Evolutionary conservation across 1,140 invertebrate species (phyloP), one percentile per base, ranked within the genome.

Genomic region (Hyposmocoma kahamanoa): DNA sequence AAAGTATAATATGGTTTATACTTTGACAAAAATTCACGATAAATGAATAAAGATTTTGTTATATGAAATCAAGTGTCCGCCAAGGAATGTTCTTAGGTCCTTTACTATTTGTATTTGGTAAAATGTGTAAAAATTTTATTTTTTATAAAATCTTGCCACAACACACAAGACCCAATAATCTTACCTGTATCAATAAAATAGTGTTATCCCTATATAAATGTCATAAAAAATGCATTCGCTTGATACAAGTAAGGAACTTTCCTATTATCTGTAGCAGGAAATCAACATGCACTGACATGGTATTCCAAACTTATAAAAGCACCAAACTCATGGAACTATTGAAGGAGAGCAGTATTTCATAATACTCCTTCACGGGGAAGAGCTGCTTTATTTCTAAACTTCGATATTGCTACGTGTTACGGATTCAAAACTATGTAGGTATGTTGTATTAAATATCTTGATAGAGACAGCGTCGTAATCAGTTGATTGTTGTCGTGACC

Each of bases 291-390:
- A 5, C 5, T 11, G 5, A 26, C 5, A 26, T 17, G 32, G 18
- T 17, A 17, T 8, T n/a, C 38, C 30, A 22, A 39, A 30, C 18
- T 41, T 20, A 38, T 13, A 17, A 39, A 20, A 32, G 22, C n/a
- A 42, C 1, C 50, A 21, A 47, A 5, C 11, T 26, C 48, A n/a
- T n/a, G n/a, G n/a, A 44, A 36, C 34, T 36, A 44, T 44, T 10
- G 46, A 47, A 51, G 50, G 55, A 59, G 36, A 50, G 47, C 48
- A 60, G 46, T 67, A 66, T 66, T 67, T 66, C 65, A 63, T 57
- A 67, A 52, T 58, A 56, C 62, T 53, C 56, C 46, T 52, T 60
- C 55, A 36, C 32, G 4, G 48, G 43, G 42, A 56, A 57, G 43
- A 56, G 50, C 50, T 36, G 18, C 43, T 19, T 47, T 60, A 56